Evolutionary conservation across 2,888 invertebrate genomes (phyloP).

Genomic region (Andrena hattorfiana): DNA sequence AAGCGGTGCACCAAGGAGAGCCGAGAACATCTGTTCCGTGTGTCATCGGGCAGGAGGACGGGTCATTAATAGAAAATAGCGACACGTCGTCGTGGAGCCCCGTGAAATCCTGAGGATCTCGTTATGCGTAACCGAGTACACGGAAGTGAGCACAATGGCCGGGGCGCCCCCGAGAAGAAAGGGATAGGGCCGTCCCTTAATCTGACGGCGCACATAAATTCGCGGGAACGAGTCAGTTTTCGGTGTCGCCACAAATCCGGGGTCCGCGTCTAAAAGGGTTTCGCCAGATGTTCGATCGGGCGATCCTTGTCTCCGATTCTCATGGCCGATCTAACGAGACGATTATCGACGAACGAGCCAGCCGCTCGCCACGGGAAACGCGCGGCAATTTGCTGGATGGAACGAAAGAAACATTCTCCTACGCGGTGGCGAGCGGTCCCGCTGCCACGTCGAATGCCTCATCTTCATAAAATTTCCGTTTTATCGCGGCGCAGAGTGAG

Average conservation of each 20-base stretch:
- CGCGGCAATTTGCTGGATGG: constrained; percentile 39
- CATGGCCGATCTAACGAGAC: constrained; percentile 34
- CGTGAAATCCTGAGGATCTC: constrained; percentile 79
- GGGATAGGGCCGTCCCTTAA: constrained; percentile 75
- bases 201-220: constrained; percentile 84
- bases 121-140: constrained; percentile 82
- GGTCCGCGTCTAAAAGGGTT: constrained; percentile 80
- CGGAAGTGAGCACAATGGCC: constrained; percentile 75
- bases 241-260: constrained; percentile 75
- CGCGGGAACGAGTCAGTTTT: constrained; percentile 84
- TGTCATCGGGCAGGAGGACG: constrained; percentile 35
- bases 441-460: not conserved
- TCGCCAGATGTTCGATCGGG: constrained; percentile 78
- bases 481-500: constrained; percentile 24
- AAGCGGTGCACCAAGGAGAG: not conserved
- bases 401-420: constrained; percentile 15
- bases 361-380: constrained; percentile 2
- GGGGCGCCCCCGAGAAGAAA: constrained; percentile 64
- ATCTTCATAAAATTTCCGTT: constrained; percentile 31
- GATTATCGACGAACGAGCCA: constrained; percentile 30
- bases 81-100: constrained; percentile 52
- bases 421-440: not conserved
- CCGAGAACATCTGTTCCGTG: constrained; percentile 63
- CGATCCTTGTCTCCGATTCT: constrained; percentile 42
- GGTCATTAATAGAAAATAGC: constrained; percentile 64